Base-by-base conservation (phyloP, 1,140 invertebrate genomes). In the Drosophila pseudoananassae region DNA sequence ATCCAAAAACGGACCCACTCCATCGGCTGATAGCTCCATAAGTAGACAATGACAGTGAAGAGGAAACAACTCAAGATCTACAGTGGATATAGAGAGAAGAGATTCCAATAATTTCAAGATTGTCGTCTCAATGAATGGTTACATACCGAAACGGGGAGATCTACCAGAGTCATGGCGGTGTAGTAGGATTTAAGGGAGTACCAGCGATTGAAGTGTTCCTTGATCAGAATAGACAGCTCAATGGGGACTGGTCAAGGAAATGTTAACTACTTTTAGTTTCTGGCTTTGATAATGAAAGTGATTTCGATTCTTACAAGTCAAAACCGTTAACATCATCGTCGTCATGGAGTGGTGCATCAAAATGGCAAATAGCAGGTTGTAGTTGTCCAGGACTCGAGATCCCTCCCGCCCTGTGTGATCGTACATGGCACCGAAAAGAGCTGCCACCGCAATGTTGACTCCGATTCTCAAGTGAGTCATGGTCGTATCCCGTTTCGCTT, bases 171-270 rank as follows among this genome's bases (percentile, higher is more conserved):
- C 51, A 97, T 95, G 9, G 98, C 96, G 27, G 95, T 93, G 85
- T 98, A 99, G 84, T 98, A 99, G 5, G 97, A 95, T 90, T 98
- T 98, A 4, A 98, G 92, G 8, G 97, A 98, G 93, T 99, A 99
- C 98, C 98, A 99, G 91, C 98, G 94, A 91, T 99, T 99, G 65
- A 98, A 97, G 88, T 99, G 97, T 92, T 99, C 98, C 89, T 98
- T 97, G 15, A 96, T 94, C 77, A 99, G 94, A 59, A 98, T 97
- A 6, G 93, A 95, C 95, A 98, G 97, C 93, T 99, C 98, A 61
- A 95, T 94, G 1, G 98, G 98, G 93, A 99, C 82, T 87, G 14
- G 0, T 97, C 14, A 15, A 51, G 6, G 1, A 4, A 61, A 36
- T 64, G 23, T 38, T 5, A 0, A 31, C 8, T 12, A 36, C 33